phyloP scores from a whole-genome alignment of 30 jellyfish, hydroid and myxozoan species.

The Hydractinia symbiolongicarpus region DNA sequence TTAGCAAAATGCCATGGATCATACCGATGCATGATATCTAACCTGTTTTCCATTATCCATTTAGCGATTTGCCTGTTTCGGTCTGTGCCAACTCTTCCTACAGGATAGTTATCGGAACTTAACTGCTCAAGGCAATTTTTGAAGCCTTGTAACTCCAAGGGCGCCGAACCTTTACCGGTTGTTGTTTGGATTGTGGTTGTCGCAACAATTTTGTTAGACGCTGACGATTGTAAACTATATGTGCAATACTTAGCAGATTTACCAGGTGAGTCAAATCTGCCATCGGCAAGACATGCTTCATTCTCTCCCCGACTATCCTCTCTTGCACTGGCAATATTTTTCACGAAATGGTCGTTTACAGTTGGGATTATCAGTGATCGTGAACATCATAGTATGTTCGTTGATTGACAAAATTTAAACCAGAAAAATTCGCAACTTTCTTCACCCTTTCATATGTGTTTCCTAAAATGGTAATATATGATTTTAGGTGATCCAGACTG shows the following conservation, averaged over 20 bases:
- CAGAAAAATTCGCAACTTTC: background rate
- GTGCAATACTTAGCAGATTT: slow-evolving; percentile 20
- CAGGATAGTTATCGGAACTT: background rate
- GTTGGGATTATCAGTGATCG: slow-evolving; percentile 5
- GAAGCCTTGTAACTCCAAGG: background rate
- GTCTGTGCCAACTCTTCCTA: background rate
- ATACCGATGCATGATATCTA: slow-evolving; percentile 1
- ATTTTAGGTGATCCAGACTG: no score
- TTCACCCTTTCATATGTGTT: background rate
- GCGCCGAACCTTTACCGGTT: slow-evolving; percentile 1
- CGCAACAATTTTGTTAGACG: slow-evolving; percentile 1
- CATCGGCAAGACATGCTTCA: background rate
- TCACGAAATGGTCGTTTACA: background rate
- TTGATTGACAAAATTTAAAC: background rate
- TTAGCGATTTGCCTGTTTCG: slow-evolving; percentile 12
- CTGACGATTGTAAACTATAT: background rate
- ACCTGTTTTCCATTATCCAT: slow-evolving; percentile 13
- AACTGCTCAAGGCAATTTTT: background rate
- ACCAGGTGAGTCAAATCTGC: slow-evolving; percentile 20
- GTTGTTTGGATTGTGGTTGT: slow-evolving; percentile 6
- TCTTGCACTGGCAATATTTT: slow-evolving; percentile 5
- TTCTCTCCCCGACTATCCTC: background rate
- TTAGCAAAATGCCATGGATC: slow-evolving; percentile 19
- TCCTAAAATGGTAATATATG: background rate
- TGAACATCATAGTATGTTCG: slow-evolving; percentile 3